These are phyloP conservation scores for Sandelia bainsii DNA, from an alignment of 2,797 vertebrate species.

Conservation along the genomic window DNA sequence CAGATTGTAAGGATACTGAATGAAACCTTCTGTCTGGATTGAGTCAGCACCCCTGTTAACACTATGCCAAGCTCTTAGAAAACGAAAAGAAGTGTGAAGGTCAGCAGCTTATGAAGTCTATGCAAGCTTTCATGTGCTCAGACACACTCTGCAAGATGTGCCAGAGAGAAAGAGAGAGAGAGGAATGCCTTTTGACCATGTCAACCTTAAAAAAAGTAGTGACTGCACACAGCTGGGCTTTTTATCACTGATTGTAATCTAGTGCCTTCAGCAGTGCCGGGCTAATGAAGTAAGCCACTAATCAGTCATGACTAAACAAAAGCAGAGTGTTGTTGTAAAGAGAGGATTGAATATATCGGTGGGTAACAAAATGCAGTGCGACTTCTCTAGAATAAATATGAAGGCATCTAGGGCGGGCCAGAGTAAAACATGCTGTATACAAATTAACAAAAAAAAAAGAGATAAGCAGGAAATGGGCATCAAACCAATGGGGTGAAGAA, in stretches of 20 bases:
- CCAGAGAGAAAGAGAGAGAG: slow-evolving; percentile 5
- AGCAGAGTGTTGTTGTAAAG: slow-evolving; percentile 65
- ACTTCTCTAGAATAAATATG: slow-evolving; percentile 19
- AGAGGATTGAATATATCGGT: slow-evolving; percentile 32
- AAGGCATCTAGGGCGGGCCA: slow-evolving; percentile 26
- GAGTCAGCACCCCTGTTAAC: slow-evolving; percentile 54
- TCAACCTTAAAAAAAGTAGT: slow-evolving; percentile 36
- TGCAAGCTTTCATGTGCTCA: slow-evolving; percentile 44
- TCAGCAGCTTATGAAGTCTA: slow-evolving; percentile 55
- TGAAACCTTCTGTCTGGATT: slow-evolving; percentile 28
- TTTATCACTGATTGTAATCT: slow-evolving; percentile 52
- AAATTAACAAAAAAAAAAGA: slow-evolving; percentile 10
- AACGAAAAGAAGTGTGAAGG: slow-evolving; percentile 63
- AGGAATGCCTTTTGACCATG: slow-evolving; percentile 26
- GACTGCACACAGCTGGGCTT: slow-evolving; percentile 8
- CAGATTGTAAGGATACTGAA: slow-evolving; percentile 33
- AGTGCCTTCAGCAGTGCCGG: slow-evolving; percentile 44
- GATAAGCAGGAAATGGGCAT: not conserved
- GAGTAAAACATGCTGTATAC: slow-evolving; percentile 4
- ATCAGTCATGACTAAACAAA: slow-evolving; percentile 57
- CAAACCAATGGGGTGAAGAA: not conserved
- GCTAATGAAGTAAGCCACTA: slow-evolving; percentile 42
- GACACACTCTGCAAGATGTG: slow-evolving; percentile 44
- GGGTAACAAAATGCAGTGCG: slow-evolving; percentile 6
- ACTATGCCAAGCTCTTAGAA: slow-evolving; percentile 34